phyloP scores from a whole-genome alignment of 2,888 invertebrate genomes.

The Ceraclea dissimilis region DNA sequence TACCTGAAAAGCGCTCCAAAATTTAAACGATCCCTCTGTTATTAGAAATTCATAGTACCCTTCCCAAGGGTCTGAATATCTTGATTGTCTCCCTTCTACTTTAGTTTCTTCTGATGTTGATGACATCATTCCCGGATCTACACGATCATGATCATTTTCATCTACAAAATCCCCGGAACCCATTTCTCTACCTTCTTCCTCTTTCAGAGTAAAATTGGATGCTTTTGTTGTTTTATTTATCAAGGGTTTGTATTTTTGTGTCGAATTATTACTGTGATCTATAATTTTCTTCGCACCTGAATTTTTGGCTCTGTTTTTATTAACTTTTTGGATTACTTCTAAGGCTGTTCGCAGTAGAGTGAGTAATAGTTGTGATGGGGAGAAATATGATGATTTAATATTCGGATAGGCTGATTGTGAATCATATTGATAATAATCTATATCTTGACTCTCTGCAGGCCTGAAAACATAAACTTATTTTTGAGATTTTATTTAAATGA shows the following conservation, averaged over 20 bases:
- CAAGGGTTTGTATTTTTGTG: neutral
- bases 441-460: neutral
- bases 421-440: slow-evolving; percentile 32
- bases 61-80: slow-evolving; percentile 64
- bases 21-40: slow-evolving; percentile 82
- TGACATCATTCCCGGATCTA: neutral
- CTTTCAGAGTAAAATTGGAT: slow-evolving; percentile 33
- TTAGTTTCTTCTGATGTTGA: slow-evolving; percentile 34
- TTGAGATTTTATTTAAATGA: too few relatives aligned
- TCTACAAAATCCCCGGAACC: slow-evolving; percentile 32
- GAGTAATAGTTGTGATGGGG: slow-evolving; percentile 39
- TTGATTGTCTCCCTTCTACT: slow-evolving; percentile 49
- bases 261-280: neutral
- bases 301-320: slow-evolving; percentile 4
- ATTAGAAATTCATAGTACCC: slow-evolving; percentile 83
- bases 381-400: slow-evolving; percentile 11
- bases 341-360: slow-evolving; percentile 41
- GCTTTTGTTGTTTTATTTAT: slow-evolving; percentile 28
- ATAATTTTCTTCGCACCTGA: neutral
- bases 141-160: slow-evolving; percentile 38
- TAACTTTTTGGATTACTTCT: slow-evolving; percentile 40
- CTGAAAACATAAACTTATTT: neutral
- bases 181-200: slow-evolving; percentile 22
- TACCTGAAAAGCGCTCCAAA: slow-evolving; percentile 86
- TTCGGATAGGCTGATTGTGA: slow-evolving; percentile 10